Evolutionary conservation across 1,140 invertebrate species (phyloP), one percentile per base, ranked within the genome.

Genomic region (Dryas iulia): DNA sequence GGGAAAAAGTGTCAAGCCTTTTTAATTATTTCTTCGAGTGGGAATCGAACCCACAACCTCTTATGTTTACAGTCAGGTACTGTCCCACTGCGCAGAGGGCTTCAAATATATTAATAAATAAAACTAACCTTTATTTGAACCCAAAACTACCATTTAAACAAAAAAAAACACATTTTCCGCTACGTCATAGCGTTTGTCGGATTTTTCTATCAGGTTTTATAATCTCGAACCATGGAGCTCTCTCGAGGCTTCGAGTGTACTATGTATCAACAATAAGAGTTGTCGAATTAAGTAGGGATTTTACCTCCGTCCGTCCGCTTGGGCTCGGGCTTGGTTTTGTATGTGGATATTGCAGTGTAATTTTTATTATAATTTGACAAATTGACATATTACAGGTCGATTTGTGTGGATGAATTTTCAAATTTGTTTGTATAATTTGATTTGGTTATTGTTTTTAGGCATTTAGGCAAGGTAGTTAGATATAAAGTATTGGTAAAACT

Each of bases 271-370:
- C 56, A 58, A 58, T 28, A 58, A 30, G 18, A 30, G 25, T 58
- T 24, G 56, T 58, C 56, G 56, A 58, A 58, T 28, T 57, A 57
- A 57, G 54, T 57, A 57, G 54, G 54, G 54, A 14, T 57, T 28
- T 57, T 28, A 5, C 54, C 54, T 23, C 33, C 33, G 12, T 18
- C 5, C 33, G 33, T 39, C n/a, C 33, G n/a, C 33, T 18, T n/a
- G 33, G n/a, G 14, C n/a, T n/a, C n/a, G n/a, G n/a, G n/a, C n/a
- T n/a, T n/a, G n/a, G n/a, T n/a, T n/a, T n/a, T n/a, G n/a, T 14
- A 39, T n/a, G n/a, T 18, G n/a, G 33, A 39, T 39, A 14, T 39
- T 39, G 6, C 33, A 14, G 33, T 7, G n/a, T 14, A 35, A n/a
- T 14, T 35, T 35, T 35, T 35, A 35, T 35, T 14, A 39, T 47